These are phyloP conservation scores for Hipparchia semele DNA, from an alignment of 2,888 invertebrate species.

Conservation along the genomic window DNA sequence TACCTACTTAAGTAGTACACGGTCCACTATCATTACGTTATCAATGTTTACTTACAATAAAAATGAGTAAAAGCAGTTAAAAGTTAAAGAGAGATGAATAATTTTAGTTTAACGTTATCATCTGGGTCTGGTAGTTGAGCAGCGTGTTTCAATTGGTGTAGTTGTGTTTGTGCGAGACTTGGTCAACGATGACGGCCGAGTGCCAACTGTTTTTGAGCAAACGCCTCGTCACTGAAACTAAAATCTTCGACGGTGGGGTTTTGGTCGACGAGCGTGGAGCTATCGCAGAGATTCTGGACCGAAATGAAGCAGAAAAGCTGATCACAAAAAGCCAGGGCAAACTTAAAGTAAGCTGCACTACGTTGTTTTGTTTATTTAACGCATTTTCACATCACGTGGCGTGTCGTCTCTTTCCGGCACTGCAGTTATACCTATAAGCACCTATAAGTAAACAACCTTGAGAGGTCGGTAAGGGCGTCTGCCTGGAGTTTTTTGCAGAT, in stretches of 20 bases:
- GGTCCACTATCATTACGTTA: constrained; percentile 23
- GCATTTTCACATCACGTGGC: constrained; percentile 31
- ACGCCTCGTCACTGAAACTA: constrained; percentile 78
- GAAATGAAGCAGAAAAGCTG: constrained; percentile 71
- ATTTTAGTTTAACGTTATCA: constrained; percentile 43
- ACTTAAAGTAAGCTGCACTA: constrained; percentile 71
- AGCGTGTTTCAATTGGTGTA: constrained; percentile 45
- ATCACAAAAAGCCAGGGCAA: constrained; percentile 72
- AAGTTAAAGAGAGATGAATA: constrained; percentile 35
- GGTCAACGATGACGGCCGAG: constrained; percentile 53
- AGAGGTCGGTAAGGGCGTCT: constrained; percentile 43
- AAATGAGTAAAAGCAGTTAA: constrained; percentile 27
- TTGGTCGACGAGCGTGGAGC: constrained; percentile 83
- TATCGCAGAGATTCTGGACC: constrained; percentile 79
- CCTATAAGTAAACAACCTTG: constrained; percentile 39
- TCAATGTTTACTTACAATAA: constrained; percentile 40
- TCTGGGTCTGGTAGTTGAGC: constrained; percentile 43
- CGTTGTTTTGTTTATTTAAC: constrained; percentile 27
- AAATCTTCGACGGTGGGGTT: constrained; percentile 83
- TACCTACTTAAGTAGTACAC: neutral
- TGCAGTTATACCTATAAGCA: constrained; percentile 22
- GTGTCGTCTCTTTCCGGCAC: constrained; percentile 37
- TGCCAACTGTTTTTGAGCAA: constrained; percentile 73
- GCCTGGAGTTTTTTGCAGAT: constrained; percentile 40
- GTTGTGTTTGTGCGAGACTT: constrained; percentile 42